Percentiles rank a stretch among this genome's conserved stretches.
Conservation (phyloP, 2,888 invertebrate genomes). For the Amiota minor region DNA sequence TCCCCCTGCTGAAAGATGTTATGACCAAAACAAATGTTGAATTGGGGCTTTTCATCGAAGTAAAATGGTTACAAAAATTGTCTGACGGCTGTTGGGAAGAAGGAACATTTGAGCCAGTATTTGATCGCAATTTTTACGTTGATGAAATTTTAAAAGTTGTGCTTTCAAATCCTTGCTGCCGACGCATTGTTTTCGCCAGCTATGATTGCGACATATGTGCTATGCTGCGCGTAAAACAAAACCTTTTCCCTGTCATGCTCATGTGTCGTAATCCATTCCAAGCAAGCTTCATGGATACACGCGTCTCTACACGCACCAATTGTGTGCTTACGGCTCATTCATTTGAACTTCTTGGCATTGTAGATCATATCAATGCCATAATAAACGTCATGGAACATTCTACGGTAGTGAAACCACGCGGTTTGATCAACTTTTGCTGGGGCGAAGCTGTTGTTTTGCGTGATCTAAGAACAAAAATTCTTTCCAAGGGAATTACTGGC, state of each 20-base stretch:
- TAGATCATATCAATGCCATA: constrained; percentile 80
- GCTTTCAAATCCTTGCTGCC: constrained; percentile 81
- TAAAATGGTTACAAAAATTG: constrained; percentile 94
- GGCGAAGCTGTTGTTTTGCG: constrained; percentile 92
- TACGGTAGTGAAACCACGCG: constrained; percentile 81
- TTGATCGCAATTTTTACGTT: constrained; percentile 91
- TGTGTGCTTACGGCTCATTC: constrained; percentile 86
- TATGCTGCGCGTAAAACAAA: constrained; percentile 93
- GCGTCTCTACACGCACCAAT: constrained; percentile 84
- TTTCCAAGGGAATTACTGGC: constrained; percentile 89
- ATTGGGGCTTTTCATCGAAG: constrained; percentile 94
- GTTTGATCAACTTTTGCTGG: constrained; percentile 93
- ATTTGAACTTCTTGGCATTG: constrained; percentile 87
- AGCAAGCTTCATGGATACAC: constrained; percentile 80
- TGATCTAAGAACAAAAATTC: constrained; percentile 85
- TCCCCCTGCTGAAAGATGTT: constrained; percentile 88
- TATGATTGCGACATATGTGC: constrained; percentile 96
- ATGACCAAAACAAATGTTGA: constrained; percentile 84
- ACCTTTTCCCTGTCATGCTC: constrained; percentile 94
- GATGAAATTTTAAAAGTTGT: constrained; percentile 88
- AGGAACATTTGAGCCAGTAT: constrained; percentile 78
- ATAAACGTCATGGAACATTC: constrained; percentile 83
- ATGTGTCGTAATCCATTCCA: background rate
- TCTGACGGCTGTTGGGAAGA: constrained; percentile 61
- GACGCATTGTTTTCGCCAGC: constrained; percentile 90